phyloP scores from a whole-genome alignment of 2,797 vertebrate species.

The Pseudochirops cupreus region DNA sequence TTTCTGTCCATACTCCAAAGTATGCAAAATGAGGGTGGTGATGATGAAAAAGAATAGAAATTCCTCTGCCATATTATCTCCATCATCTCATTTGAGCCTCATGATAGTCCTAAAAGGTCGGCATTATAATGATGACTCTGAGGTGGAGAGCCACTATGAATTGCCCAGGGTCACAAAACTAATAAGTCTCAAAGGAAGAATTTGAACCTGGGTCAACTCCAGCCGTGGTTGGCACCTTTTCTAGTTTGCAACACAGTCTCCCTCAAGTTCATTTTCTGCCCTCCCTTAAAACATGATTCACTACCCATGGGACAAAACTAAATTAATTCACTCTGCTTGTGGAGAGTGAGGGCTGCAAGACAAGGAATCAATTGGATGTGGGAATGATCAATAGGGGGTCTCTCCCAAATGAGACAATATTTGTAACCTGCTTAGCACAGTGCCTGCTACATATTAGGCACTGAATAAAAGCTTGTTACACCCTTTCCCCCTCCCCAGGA shows the following conservation, averaged over 20 bases:
- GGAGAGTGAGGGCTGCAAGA: background rate
- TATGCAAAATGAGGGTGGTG: background rate
- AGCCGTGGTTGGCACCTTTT: background rate
- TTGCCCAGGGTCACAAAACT: background rate
- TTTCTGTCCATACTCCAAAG: background rate
- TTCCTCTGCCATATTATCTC: background rate
- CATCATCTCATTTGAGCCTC: background rate
- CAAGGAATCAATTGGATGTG: background rate
- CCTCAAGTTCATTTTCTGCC: background rate
- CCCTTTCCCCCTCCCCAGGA: background rate
- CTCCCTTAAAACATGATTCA: background rate
- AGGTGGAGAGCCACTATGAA: background rate
- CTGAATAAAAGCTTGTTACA: background rate
- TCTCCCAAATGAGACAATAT: background rate
- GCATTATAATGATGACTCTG: background rate
- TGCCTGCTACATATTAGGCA: background rate
- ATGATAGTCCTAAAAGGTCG: background rate
- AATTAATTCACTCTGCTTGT: background rate
- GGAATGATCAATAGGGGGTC: background rate
- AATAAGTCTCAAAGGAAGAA: background rate
- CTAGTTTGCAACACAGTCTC: background rate
- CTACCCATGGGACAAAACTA: background rate
- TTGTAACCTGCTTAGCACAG: background rate
- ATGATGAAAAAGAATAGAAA: background rate
- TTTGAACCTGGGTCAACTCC: background rate